These are phyloP conservation scores for Champsocephalus esox DNA, from an alignment of 2,797 vertebrate genomes.

Conservation along the genomic window DNA sequence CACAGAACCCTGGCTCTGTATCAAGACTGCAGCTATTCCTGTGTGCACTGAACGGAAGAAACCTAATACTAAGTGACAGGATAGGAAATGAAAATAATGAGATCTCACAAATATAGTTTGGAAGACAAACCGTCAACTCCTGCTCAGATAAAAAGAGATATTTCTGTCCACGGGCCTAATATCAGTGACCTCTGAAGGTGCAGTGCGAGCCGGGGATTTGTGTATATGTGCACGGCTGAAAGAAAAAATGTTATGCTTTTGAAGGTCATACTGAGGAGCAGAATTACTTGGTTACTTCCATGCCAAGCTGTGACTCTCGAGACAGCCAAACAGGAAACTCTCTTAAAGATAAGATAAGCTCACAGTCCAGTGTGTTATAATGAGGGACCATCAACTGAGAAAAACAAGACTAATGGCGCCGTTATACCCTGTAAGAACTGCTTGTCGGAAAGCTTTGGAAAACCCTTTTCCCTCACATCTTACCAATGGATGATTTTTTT, in stretches of 20 bases:
- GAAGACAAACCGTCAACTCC: conserved; percentile 57
- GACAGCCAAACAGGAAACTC: conserved; percentile 16
- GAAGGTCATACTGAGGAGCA: conserved; percentile 45
- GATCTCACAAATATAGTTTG: conserved; percentile 74
- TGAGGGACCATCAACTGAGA: conserved; percentile 12
- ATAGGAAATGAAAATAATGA: conserved; percentile 83
- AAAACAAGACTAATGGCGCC: conserved; percentile 23
- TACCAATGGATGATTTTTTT: background rate
- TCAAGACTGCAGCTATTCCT: conserved; percentile 70
- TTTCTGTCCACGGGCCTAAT: conserved; percentile 63
- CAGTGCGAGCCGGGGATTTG: conserved; percentile 7
- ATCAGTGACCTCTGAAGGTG: conserved; percentile 60
- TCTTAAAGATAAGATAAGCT: conserved; percentile 38
- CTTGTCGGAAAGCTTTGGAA: background rate
- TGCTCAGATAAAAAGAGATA: conserved; percentile 59
- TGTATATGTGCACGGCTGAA: conserved; percentile 19
- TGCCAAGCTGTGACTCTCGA: conserved; percentile 13
- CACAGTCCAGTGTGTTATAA: conserved; percentile 25
- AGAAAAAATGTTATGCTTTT: conserved; percentile 28
- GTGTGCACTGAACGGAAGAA: conserved; percentile 63
- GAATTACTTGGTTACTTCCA: conserved; percentile 19
- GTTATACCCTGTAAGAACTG: background rate
- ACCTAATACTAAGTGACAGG: conserved; percentile 81
- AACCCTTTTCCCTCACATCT: background rate
- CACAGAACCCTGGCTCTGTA: conserved; percentile 61